Evolutionary conservation across 2,888 invertebrate genomes (phyloP).

Genomic region (Sphaeridia pumilis): DNA sequence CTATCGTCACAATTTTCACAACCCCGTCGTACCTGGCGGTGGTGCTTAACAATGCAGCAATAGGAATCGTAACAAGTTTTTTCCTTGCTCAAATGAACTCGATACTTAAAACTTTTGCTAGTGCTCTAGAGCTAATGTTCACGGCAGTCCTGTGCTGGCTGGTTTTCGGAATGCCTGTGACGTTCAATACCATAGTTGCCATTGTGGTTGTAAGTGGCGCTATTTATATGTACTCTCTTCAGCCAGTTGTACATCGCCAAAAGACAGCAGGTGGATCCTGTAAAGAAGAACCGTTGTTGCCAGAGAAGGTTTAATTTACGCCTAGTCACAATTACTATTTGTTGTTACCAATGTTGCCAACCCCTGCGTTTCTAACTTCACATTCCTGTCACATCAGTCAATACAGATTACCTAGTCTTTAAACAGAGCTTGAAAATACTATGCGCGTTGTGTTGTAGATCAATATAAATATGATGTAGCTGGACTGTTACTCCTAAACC

Average conservation of each 20-base stretch:
- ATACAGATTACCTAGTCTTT: no score
- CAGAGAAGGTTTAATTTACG: no score
- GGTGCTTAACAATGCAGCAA: slow-evolving; percentile 75
- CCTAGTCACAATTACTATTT: no score
- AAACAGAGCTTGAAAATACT: no score
- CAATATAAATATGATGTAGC: no score
- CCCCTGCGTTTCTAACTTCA: no score
- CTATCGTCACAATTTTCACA: slow-evolving; percentile 29
- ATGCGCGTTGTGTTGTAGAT: no score
- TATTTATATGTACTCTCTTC: slow-evolving; percentile 74
- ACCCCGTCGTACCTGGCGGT: slow-evolving; percentile 59
- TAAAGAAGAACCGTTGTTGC: no score
- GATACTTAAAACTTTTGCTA: slow-evolving; percentile 89
- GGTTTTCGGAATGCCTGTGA: slow-evolving; percentile 72
- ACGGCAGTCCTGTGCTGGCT: slow-evolving; percentile 79
- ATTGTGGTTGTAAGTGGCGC: slow-evolving; percentile 72
- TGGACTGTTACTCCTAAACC: no score
- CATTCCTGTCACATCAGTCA: no score
- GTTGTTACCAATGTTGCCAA: no score
- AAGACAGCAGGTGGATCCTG: no score
- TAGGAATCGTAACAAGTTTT: slow-evolving; percentile 87
- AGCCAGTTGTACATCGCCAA: slow-evolving; percentile 61
- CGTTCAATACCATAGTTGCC: slow-evolving; percentile 65
- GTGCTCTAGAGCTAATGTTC: slow-evolving; percentile 79
- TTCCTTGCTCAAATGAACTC: slow-evolving; percentile 87